Conservation (phyloP, 2,113 vertebrate species). For the Girardinichthys multiradiatus region DNA sequence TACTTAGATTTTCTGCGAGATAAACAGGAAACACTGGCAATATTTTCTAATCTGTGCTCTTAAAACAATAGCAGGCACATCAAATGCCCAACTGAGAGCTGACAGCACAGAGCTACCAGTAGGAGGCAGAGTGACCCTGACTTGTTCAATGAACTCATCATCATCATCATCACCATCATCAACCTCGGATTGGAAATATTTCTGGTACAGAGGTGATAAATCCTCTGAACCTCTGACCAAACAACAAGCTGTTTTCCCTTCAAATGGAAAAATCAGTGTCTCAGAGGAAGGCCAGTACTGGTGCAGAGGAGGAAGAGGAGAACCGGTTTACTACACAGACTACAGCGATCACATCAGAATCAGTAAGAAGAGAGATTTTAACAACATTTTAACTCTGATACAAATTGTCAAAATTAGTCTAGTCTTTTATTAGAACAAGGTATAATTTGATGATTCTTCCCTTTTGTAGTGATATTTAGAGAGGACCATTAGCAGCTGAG, state of each 20-base stretch:
- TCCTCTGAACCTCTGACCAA: not conserved
- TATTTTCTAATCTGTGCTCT: not conserved
- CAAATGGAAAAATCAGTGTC: not conserved
- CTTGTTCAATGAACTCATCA: conserved; percentile 21
- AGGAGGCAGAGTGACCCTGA: not conserved
- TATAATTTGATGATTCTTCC: no score
- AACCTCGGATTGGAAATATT: conserved; percentile 23
- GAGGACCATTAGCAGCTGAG: no score
- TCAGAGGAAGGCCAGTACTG: conserved; percentile 29
- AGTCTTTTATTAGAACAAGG: no score
- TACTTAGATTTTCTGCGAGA: no score
- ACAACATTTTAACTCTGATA: not conserved
- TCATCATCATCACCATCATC: not conserved
- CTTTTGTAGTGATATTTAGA: no score
- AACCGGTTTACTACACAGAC: not conserved
- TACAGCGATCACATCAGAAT: conserved; percentile 4
- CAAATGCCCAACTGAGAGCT: not conserved
- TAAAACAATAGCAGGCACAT: not conserved
- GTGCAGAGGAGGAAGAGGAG: conserved; percentile 42
- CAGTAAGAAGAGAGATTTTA: not conserved
- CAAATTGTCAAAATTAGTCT: no score
- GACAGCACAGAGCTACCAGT: not conserved
- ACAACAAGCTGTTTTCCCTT: not conserved
- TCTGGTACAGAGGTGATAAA: conserved; percentile 11
- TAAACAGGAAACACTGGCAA: no score